These are phyloP conservation scores for Drosophila willistoni DNA, from an alignment of 1,140 invertebrate genomes.

Conservation along the genomic window DNA sequence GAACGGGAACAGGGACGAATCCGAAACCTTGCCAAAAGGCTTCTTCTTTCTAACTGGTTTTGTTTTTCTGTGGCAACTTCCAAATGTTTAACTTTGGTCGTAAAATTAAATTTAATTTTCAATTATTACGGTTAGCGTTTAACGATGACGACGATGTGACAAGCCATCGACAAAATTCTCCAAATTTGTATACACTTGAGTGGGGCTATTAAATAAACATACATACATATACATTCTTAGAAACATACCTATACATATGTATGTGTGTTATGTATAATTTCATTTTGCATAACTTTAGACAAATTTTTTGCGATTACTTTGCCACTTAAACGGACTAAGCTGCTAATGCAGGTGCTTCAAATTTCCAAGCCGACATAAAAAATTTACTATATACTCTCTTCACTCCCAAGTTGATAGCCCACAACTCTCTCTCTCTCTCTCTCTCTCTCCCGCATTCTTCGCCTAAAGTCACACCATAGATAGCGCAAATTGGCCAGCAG, in stretches of 20 bases:
- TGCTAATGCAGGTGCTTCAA: slow-evolving; percentile 47
- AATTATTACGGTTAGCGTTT: slow-evolving; percentile 70
- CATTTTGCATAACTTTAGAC: slow-evolving; percentile 9
- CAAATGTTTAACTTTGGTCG: slow-evolving; percentile 73
- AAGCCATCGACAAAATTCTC: neutral
- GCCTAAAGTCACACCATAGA: neutral
- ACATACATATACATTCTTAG: neutral
- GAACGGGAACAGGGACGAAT: slow-evolving; percentile 18
- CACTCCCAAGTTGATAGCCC: slow-evolving; percentile 27
- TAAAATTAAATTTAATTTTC: slow-evolving; percentile 82
- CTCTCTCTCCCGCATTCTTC: neutral
- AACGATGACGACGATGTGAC: slow-evolving; percentile 29
- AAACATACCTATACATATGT: neutral
- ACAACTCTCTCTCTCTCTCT: too few relatives aligned
- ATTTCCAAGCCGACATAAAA: slow-evolving; percentile 48
- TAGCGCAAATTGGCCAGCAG: slow-evolving; percentile 23
- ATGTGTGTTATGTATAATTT: neutral
- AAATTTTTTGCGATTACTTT: slow-evolving; percentile 30
- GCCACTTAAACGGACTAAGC: slow-evolving; percentile 42
- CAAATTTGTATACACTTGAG: slow-evolving; percentile 20
- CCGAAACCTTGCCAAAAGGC: slow-evolving; percentile 31
- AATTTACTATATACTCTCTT: slow-evolving; percentile 37
- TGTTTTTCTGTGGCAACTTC: slow-evolving; percentile 16
- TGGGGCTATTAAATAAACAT: slow-evolving; percentile 2
- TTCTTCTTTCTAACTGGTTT: slow-evolving; percentile 18